These are phyloP conservation scores for Megalurothrips usitatus DNA, from an alignment of 2,888 invertebrate species.

Conservation along the genomic window DNA sequence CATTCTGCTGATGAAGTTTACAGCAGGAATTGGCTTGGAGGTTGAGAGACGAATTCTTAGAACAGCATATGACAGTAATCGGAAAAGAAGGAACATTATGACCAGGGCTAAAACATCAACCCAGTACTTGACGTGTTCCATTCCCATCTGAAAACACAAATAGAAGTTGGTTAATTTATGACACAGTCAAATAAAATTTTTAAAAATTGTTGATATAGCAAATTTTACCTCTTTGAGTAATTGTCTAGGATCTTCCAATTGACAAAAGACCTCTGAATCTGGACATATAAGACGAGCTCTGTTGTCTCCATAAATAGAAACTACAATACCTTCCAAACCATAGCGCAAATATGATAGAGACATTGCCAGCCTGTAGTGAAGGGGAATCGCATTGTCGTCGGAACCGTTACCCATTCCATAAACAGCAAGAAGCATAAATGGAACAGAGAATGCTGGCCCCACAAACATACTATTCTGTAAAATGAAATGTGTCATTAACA, in stretches of 20 bases:
- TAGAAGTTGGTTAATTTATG: neutral
- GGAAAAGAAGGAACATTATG: slow-evolving; percentile 57
- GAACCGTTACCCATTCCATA: slow-evolving; percentile 80
- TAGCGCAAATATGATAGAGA: slow-evolving; percentile 85
- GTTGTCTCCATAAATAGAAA: slow-evolving; percentile 84
- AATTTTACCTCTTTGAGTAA: slow-evolving; percentile 38
- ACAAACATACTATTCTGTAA: slow-evolving; percentile 81
- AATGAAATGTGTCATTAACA: slow-evolving; percentile 34
- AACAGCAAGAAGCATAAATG: slow-evolving; percentile 80
- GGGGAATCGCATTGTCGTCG: slow-evolving; percentile 57
- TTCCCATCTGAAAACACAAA: slow-evolving; percentile 43
- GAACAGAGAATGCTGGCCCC: slow-evolving; percentile 81
- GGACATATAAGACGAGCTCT: slow-evolving; percentile 74
- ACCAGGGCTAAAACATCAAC: slow-evolving; percentile 61
- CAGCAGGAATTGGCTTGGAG: neutral
- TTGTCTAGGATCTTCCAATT: slow-evolving; percentile 41
- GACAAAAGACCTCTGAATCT: slow-evolving; percentile 55
- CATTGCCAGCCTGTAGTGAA: slow-evolving; percentile 70
- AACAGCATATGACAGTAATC: neutral
- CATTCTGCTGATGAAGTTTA: slow-evolving; percentile 3
- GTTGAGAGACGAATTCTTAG: neutral
- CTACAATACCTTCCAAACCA: slow-evolving; percentile 88
- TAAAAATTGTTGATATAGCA: neutral
- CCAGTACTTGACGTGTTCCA: slow-evolving; percentile 66
- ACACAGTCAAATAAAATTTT: neutral